Evolutionary conservation across 2,797 vertebrate species (phyloP).

Genomic region (Karalla daura): DNA sequence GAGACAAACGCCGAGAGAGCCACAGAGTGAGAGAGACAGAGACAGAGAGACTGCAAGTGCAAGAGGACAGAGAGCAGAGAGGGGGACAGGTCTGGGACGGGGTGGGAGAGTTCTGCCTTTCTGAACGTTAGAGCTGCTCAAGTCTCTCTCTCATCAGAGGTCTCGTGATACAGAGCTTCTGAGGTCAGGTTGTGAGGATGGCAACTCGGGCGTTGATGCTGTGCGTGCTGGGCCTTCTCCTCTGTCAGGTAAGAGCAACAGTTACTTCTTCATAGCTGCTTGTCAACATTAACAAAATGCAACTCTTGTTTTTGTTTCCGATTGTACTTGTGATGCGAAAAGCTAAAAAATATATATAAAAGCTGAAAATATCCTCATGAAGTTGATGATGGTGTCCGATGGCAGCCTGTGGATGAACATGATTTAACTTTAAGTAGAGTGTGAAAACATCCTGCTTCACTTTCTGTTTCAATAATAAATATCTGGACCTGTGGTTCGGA

Average conservation of each 20-base stretch:
- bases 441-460: too few species aligned
- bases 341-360: background rate
- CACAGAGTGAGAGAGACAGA: constrained; percentile 47
- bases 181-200: constrained; percentile 70
- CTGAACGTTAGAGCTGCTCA: constrained; percentile 23
- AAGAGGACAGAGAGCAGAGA: constrained; percentile 47
- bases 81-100: constrained; percentile 28
- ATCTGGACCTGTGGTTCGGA: too few species aligned
- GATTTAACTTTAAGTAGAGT: background rate
- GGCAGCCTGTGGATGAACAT: constrained; percentile 4
- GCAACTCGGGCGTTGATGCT: constrained; percentile 57
- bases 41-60: constrained; percentile 38
- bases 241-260: constrained; percentile 72
- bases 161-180: constrained; percentile 30
- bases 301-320: background rate
- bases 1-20: constrained; percentile 64
- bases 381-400: background rate
- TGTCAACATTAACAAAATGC: background rate
- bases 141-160: constrained; percentile 36
- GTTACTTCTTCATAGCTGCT: background rate
- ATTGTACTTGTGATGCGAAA: background rate
- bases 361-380: background rate
- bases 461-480: too few species aligned
- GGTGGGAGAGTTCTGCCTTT: constrained; percentile 55
- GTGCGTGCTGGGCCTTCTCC: constrained; percentile 62